These are phyloP conservation scores for Camelus bactrianus DNA, from an alignment of 2,113 vertebrate genomes.

Conservation along the genomic window DNA sequence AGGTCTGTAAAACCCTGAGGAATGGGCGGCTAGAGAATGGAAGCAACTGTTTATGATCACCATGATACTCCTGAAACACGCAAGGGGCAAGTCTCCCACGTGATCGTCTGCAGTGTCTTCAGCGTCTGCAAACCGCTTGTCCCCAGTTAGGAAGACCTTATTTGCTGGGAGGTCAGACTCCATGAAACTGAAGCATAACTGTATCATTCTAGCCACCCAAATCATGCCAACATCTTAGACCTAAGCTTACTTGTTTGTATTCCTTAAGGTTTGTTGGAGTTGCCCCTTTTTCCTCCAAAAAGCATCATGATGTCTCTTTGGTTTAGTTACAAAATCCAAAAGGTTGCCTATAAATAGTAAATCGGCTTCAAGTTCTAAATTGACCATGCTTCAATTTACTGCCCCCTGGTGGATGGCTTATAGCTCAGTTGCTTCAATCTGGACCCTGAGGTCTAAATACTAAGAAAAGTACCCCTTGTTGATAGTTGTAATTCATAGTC, in stretches of 20 bases:
- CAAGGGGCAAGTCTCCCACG: not conserved
- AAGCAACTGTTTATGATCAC: not conserved
- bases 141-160: not conserved
- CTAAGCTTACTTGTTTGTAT: not conserved
- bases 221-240: not conserved
- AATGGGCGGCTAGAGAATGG: not conserved
- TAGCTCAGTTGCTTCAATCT: not conserved
- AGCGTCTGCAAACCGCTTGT: not conserved
- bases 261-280: slow-evolving; percentile 5
- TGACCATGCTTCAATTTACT: slow-evolving; percentile 60
- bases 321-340: slow-evolving; percentile 48
- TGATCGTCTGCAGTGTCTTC: not conserved
- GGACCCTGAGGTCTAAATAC: not conserved
- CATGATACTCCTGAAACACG: not conserved
- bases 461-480: not conserved
- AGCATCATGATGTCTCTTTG: not conserved
- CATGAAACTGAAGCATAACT: not conserved
- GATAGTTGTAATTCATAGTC: not conserved
- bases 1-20: not conserved
- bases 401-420: slow-evolving; percentile 69
- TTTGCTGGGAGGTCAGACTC: not conserved
- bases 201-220: not conserved
- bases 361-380: not conserved
- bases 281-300: slow-evolving; percentile 12
- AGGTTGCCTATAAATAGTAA: not conserved